Evolutionary conservation across 1,140 invertebrate species (phyloP).

Genomic region (Saccostrea glomerata): DNA sequence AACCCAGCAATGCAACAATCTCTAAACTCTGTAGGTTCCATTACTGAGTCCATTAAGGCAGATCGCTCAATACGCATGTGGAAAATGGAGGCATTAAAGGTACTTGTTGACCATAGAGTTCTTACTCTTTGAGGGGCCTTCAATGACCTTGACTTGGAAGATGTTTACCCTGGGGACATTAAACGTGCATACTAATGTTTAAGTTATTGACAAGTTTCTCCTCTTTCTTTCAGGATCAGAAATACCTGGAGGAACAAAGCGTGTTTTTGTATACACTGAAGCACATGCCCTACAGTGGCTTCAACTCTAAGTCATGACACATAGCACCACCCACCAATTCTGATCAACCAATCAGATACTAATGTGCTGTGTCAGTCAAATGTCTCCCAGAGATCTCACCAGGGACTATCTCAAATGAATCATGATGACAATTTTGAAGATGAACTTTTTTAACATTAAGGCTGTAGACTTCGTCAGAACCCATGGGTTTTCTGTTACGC

Average conservation of each 20-base stretch:
- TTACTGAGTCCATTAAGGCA: conserved; percentile 71
- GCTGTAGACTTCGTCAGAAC: neutral
- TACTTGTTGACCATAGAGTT: conserved; percentile 42
- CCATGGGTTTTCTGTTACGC: too few species aligned
- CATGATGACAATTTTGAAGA: neutral
- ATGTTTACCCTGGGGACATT: neutral
- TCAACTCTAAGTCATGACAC: conserved; percentile 45
- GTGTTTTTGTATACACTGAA: conserved; percentile 74
- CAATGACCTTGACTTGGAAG: too few species aligned
- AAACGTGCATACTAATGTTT: neutral
- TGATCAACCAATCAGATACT: neutral
- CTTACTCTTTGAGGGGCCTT: too few species aligned
- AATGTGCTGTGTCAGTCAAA: neutral
- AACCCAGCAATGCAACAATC: conserved; percentile 57
- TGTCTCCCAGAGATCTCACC: neutral
- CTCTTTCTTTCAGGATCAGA: conserved; percentile 73
- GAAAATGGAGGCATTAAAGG: conserved; percentile 76
- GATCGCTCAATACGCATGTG: conserved; percentile 73
- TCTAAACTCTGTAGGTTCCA: conserved; percentile 63
- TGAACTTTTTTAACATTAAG: neutral
- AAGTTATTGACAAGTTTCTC: neutral
- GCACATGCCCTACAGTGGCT: conserved; percentile 66
- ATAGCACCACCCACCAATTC: neutral
- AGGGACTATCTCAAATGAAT: neutral
- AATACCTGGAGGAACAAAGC: conserved; percentile 76